Conservation (phyloP, 2,888 invertebrate genomes). For the Acronicta leporina region DNA sequence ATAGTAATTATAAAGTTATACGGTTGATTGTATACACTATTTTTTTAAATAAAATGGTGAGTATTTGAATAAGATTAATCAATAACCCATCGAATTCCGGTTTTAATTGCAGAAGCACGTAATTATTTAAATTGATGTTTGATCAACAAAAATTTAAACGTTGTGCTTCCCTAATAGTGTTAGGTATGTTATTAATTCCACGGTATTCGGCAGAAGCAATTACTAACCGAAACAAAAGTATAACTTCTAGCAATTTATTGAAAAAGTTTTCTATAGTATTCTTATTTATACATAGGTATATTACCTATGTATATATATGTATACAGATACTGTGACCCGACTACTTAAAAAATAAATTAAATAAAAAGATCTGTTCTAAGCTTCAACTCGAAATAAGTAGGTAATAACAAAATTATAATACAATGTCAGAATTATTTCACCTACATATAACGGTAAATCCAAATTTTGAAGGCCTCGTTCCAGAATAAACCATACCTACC, state of each 20-base stretch:
- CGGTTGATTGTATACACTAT: background rate
- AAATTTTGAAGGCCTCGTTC: background rate
- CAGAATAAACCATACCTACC: background rate
- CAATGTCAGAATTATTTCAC: background rate
- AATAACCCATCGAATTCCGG: background rate
- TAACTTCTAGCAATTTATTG: constrained; percentile 7
- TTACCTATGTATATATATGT: too few species aligned
- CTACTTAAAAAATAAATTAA: too few species aligned
- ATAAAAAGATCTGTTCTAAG: too few species aligned
- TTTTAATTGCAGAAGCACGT: background rate
- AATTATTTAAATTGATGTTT: background rate
- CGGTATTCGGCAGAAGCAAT: constrained; percentile 39
- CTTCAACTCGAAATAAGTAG: too few species aligned
- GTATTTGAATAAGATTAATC: background rate
- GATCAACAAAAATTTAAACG: background rate
- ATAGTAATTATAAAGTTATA: background rate
- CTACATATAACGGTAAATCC: background rate
- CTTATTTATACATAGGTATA: too few species aligned
- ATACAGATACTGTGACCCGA: too few species aligned
- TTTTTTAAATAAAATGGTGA: background rate
- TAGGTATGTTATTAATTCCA: constrained; percentile 28
- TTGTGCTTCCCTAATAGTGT: constrained; percentile 10
- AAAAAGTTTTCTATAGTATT: background rate
- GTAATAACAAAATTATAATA: too few species aligned
- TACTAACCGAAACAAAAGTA: constrained; percentile 22